phyloP scores from a whole-genome alignment of 1,140 invertebrate species.

The Portunus trituberculatus region DNA sequence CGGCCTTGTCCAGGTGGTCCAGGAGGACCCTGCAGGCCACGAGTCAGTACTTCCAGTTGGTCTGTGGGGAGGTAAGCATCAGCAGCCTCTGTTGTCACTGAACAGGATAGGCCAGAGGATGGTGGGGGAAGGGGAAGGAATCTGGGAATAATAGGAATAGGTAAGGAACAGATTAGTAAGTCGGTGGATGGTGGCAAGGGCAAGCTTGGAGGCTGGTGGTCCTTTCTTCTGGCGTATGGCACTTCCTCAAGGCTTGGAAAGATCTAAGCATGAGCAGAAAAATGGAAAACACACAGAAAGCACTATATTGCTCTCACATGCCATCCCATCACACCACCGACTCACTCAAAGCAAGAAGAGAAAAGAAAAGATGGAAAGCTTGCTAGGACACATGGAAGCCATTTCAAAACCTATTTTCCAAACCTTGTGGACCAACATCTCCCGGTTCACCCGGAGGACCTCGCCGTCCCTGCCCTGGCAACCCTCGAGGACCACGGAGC shows the following conservation, averaged over 20 bases:
- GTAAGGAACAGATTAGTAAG: neutral
- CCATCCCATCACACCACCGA: neutral
- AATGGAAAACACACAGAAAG: neutral
- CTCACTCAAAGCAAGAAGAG: neutral
- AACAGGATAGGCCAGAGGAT: constrained; percentile 57
- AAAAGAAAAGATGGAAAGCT: neutral
- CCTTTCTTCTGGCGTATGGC: neutral
- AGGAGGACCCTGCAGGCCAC: constrained; percentile 75
- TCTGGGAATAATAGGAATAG: neutral
- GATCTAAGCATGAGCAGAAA: neutral
- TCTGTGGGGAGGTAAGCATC: constrained; percentile 74
- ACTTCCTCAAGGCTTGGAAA: neutral
- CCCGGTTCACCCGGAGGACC: constrained; percentile 75
- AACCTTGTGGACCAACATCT: constrained; percentile 73
- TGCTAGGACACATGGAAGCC: neutral
- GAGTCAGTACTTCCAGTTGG: constrained; percentile 73
- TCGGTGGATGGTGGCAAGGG: neutral
- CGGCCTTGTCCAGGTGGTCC: constrained; percentile 72
- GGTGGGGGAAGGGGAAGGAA: constrained; percentile 21
- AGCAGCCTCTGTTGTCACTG: constrained; percentile 60
- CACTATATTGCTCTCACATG: neutral
- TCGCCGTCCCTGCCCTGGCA: constrained; percentile 64
- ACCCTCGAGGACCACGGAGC: constrained; percentile 71
- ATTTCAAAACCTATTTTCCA: neutral
- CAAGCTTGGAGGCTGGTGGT: neutral